A percentile compares a stretch with the other conserved stretches of the same genome.
Conservation (phyloP, 2,797 vertebrate species). For the Myiotriccus ornatus region DNA sequence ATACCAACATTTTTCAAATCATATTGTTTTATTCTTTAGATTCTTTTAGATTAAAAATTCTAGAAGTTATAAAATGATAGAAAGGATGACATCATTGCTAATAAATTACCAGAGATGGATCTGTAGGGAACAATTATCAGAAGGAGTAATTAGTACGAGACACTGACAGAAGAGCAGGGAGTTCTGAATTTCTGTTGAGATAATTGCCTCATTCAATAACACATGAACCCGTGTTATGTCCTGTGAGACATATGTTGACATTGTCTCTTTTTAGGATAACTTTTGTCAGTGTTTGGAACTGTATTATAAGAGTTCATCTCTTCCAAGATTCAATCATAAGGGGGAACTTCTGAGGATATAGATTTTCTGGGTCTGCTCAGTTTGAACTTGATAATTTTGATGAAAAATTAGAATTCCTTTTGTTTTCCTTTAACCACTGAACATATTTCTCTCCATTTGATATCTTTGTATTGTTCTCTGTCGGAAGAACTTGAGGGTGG, state of each 20-base stretch:
- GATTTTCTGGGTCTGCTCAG: not conserved
- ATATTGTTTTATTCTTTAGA: not conserved
- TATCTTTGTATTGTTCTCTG: not conserved
- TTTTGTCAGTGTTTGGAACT: not conserved
- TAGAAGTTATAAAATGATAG: not conserved
- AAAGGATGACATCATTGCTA: not conserved
- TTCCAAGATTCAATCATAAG: not conserved
- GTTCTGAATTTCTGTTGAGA: not conserved
- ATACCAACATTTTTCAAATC: not conserved
- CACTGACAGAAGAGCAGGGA: not conserved
- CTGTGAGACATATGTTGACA: not conserved
- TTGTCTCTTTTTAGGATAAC: not conserved
- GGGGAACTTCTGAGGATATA: not conserved
- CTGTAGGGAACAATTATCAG: not conserved
- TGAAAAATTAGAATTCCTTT: not conserved
- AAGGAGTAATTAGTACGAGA: not conserved
- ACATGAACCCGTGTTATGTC: fast-evolving
- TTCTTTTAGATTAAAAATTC: not conserved
- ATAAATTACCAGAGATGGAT: not conserved
- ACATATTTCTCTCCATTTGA: not conserved
- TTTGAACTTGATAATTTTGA: not conserved
- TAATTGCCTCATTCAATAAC: not conserved
- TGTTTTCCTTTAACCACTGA: not conserved
- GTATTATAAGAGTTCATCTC: not conserved
- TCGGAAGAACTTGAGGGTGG: not conserved